phyloP scores from a whole-genome alignment of 2,797 vertebrate species.

The Setipinna tenuifilis region DNA sequence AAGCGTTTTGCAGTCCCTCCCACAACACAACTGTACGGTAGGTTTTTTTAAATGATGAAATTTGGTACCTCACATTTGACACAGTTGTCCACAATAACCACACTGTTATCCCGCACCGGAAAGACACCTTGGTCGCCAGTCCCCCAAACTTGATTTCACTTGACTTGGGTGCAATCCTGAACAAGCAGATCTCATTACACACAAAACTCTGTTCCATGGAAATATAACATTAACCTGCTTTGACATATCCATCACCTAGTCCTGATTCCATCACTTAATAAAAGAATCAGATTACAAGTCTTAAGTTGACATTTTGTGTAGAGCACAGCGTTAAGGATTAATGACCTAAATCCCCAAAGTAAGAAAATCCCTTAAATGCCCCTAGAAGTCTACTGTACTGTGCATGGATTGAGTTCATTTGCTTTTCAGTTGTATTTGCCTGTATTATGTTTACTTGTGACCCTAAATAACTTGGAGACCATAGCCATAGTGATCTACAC shows the following conservation, averaged over 20 bases:
- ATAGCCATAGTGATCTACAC: too few species aligned
- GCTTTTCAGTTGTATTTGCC: not conserved
- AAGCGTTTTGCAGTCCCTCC: not conserved
- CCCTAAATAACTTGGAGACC: too few species aligned
- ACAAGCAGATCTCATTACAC: slow-evolving; percentile 22
- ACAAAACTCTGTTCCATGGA: not conserved
- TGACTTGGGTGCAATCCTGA: not conserved
- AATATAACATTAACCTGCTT: not conserved
- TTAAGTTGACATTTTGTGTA: not conserved
- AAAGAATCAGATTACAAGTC: not conserved
- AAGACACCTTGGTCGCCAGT: not conserved
- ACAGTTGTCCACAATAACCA: not conserved
- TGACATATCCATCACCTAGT: not conserved
- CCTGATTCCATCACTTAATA: not conserved
- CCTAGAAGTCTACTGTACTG: not conserved
- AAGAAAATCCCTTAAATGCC: not conserved
- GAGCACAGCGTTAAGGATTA: not conserved
- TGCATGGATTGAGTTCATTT: not conserved
- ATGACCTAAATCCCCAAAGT: not conserved
- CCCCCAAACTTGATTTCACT: not conserved
- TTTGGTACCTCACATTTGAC: not conserved
- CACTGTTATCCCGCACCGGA: not conserved
- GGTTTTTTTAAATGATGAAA: too few species aligned
- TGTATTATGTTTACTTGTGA: too few species aligned
- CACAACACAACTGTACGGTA: not conserved